Evolutionary conservation across 2,797 vertebrate species (phyloP).

Genomic region (Petrocephalus schoutedeni): DNA sequence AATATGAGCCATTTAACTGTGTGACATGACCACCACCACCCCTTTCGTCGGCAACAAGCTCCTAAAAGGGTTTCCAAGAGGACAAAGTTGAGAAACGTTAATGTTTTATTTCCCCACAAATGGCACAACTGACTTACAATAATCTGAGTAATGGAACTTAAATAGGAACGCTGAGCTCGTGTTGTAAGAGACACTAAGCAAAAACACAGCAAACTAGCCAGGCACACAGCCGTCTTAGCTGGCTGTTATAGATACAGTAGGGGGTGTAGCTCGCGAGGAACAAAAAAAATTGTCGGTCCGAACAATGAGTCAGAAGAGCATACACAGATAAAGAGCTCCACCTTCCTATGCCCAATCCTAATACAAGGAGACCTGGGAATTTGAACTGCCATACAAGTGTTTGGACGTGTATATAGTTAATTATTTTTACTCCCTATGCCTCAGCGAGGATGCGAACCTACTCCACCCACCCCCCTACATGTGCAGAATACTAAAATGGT

Average conservation of each 20-base stretch:
- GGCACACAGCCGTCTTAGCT: conserved; percentile 25
- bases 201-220: conserved; percentile 32
- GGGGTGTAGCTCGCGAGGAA: not conserved
- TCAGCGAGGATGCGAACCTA: not conserved
- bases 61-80: conserved; percentile 35
- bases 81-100: conserved; percentile 39
- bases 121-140: conserved; percentile 37
- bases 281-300: not conserved
- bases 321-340: not conserved
- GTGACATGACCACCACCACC: conserved; percentile 34
- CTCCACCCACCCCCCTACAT: not conserved
- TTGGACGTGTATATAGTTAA: not conserved
- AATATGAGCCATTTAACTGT: conserved; percentile 43
- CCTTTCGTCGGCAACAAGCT: conserved; percentile 34
- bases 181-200: conserved; percentile 19
- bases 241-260: not conserved
- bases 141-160: conserved; percentile 43
- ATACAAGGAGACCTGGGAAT: not conserved
- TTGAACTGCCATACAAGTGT: not conserved
- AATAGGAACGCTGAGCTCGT: conserved; percentile 27
- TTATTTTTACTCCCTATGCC: not conserved
- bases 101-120: conserved; percentile 31
- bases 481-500: conserved; percentile 14
- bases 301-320: not conserved
- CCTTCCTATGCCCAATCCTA: not conserved